phyloP scores from a whole-genome alignment of 2,797 vertebrate genomes.

The Myotis pilosus region DNA sequence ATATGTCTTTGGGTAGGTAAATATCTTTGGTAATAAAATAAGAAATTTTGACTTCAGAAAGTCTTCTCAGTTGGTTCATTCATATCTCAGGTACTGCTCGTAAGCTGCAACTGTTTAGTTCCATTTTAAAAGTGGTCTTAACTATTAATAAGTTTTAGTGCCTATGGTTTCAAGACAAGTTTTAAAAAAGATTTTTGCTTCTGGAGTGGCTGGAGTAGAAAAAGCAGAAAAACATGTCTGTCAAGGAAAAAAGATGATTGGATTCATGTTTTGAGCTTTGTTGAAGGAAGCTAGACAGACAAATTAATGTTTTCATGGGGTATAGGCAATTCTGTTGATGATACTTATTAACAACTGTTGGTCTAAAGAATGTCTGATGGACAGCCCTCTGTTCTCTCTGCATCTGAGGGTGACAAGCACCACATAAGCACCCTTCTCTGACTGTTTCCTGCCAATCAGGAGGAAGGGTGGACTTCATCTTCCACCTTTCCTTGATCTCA shows the following conservation, averaged over 20 bases:
- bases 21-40: not conserved
- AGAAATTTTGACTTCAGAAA: constrained; percentile 41
- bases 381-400: not conserved
- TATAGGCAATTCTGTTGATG: too few relatives aligned
- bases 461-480: not conserved
- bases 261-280: constrained; percentile 32
- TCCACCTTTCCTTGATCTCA: not conserved
- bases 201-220: not conserved
- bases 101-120: not conserved
- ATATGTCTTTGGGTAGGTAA: not conserved
- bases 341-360: too few relatives aligned
- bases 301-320: too few relatives aligned
- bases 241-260: not conserved
- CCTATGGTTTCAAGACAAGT: constrained; percentile 2
- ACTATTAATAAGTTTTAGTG: not conserved
- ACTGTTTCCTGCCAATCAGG: constrained; percentile 2
- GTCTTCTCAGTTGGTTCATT: constrained; percentile 8
- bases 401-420: not conserved
- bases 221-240: constrained; percentile 13
- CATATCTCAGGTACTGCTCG: not conserved
- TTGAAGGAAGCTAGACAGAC: too few relatives aligned
- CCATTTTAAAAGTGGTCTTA: not conserved
- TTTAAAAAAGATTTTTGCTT: constrained; percentile 17
- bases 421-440: not conserved
- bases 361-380: too few relatives aligned